Conservation (phyloP, 2,797 vertebrate species). For the Apogon hyalosoma region DNA sequence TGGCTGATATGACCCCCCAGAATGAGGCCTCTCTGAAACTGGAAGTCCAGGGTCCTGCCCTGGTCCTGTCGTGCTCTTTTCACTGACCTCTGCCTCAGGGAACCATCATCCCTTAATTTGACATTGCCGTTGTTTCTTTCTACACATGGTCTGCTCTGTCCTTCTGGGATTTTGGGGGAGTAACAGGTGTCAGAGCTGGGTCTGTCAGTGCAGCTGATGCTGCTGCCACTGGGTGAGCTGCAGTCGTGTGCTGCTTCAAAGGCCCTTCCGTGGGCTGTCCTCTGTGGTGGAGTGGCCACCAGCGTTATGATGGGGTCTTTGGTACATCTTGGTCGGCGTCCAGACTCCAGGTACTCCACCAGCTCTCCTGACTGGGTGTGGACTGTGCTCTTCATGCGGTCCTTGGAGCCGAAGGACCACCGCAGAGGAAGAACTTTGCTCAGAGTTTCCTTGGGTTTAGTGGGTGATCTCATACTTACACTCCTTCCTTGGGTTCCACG, state of each 20-base stretch:
- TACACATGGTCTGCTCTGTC: slow-evolving; percentile 63
- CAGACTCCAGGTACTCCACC: slow-evolving; percentile 92
- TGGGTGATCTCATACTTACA: slow-evolving; percentile 86
- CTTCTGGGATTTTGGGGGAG: slow-evolving; percentile 70
- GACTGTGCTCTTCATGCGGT: slow-evolving; percentile 70
- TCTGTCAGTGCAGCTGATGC: slow-evolving; percentile 62
- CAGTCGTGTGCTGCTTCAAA: slow-evolving; percentile 51
- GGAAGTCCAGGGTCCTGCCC: slow-evolving; percentile 68
- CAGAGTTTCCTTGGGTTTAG: slow-evolving; percentile 78
- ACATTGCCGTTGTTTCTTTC: slow-evolving; percentile 52
- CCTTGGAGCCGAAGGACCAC: slow-evolving; percentile 89
- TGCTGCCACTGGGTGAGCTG: slow-evolving; percentile 68
- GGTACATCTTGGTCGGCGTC: slow-evolving; percentile 89
- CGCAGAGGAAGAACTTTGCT: slow-evolving; percentile 85
- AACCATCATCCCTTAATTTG: slow-evolving; percentile 69
- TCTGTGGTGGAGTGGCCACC: slow-evolving; percentile 78
- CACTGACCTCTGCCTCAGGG: slow-evolving; percentile 75
- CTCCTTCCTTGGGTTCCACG: slow-evolving; percentile 85
- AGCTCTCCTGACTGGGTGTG: slow-evolving; percentile 80
- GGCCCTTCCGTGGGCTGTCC: slow-evolving; percentile 53
- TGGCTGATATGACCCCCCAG: slow-evolving; percentile 58
- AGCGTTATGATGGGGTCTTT: slow-evolving; percentile 87
- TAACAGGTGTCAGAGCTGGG: slow-evolving; percentile 43
- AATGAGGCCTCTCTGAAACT: slow-evolving; percentile 58
- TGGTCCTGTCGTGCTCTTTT: slow-evolving; percentile 73